Conservation (phyloP, 2,888 invertebrate species). For the Megastigmus dorsalis region DNA sequence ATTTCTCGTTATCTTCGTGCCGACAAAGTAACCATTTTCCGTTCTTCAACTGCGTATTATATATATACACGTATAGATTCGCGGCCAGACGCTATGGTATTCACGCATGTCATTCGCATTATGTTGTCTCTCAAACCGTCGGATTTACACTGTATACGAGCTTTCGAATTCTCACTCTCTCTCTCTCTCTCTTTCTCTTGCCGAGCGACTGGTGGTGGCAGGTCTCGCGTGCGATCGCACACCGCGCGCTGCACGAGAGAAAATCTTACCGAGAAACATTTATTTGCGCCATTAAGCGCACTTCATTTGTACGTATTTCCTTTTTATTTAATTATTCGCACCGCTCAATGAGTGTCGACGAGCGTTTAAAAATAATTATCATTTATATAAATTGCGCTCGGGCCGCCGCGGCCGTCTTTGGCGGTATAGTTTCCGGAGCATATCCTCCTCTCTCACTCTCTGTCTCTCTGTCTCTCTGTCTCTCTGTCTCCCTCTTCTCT, state of each 20-base stretch:
- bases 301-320: background rate
- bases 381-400: background rate
- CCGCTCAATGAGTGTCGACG: too few species aligned
- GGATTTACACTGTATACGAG: too few species aligned
- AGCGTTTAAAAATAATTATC: background rate
- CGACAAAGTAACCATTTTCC: slow-evolving; percentile 41
- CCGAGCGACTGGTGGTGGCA: too few species aligned
- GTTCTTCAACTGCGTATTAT: too few species aligned
- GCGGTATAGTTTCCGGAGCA: background rate
- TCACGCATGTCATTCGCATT: slow-evolving; percentile 52
- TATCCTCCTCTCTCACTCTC: too few species aligned
- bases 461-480: background rate
- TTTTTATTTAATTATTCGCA: background rate
- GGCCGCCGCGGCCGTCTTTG: background rate
- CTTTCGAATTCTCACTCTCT: too few species aligned
- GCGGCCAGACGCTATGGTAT: slow-evolving; percentile 3
- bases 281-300: background rate
- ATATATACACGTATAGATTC: too few species aligned
- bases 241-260: slow-evolving; percentile 28
- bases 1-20: slow-evolving; percentile 17
- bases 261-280: slow-evolving; percentile 33
- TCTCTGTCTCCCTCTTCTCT: background rate
- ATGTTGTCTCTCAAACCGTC: slow-evolving; percentile 33
- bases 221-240: slow-evolving; percentile 10
- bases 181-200: background rate